These are phyloP conservation scores for Antennarius maculatus DNA, from an alignment of 2,797 vertebrate species.

Conservation along the genomic window DNA sequence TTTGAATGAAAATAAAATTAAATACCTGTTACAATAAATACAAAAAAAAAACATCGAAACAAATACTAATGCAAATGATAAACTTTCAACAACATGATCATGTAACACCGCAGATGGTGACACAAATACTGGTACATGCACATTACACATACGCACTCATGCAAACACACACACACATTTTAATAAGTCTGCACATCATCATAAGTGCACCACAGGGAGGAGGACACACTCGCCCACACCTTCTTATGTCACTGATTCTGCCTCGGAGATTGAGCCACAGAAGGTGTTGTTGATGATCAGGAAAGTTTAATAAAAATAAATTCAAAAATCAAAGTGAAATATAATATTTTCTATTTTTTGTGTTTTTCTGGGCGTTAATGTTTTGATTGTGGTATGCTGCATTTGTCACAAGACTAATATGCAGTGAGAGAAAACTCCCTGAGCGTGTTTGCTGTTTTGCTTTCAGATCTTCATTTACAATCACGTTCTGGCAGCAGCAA, in stretches of 20 bases:
- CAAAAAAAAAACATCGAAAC: too few relatives aligned
- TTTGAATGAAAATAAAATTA: too few relatives aligned
- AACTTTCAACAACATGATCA: neutral
- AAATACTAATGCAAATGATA: neutral
- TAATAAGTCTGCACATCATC: neutral
- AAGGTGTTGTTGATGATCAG: conserved; percentile 10
- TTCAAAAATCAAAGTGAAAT: neutral
- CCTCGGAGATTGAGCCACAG: neutral
- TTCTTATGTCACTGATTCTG: neutral
- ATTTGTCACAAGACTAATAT: neutral
- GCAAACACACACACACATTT: conserved; percentile 6
- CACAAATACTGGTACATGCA: neutral
- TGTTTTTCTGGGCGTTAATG: neutral
- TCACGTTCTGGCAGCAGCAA: conserved; percentile 6
- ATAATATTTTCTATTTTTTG: neutral
- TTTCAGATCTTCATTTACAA: neutral
- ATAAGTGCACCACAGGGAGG: neutral
- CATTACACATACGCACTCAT: neutral
- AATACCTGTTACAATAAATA: too few relatives aligned
- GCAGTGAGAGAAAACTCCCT: neutral
- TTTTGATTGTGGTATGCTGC: neutral
- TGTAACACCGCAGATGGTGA: neutral
- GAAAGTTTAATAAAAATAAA: neutral
- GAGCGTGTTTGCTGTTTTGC: neutral
- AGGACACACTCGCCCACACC: neutral